Percentiles rank a stretch among this genome's conserved stretches.
phyloP scores from a whole-genome alignment of 2,113 vertebrate genomes.

The Diadophis punctatus region DNA sequence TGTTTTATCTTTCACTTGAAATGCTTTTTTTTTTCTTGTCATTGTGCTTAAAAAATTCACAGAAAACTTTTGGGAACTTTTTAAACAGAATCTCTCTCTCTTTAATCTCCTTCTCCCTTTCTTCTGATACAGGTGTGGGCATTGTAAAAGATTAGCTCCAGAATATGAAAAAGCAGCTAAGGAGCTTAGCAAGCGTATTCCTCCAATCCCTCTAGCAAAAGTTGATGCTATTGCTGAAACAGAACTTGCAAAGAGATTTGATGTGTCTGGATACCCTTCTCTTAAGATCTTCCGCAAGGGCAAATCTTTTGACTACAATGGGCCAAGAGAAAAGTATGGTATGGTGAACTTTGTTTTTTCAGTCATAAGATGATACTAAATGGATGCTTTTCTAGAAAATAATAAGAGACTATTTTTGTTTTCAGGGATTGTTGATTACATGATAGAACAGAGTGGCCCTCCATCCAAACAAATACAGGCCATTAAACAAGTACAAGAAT shows the following conservation, averaged over 20 bases:
- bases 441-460: conserved; percentile 90
- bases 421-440: conserved; percentile 88
- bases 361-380: background rate
- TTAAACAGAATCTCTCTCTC: background rate
- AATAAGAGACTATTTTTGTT: conserved; percentile 19
- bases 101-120: background rate
- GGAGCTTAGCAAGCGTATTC: conserved; percentile 78
- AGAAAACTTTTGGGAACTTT: accelerated
- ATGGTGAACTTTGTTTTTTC: conserved; percentile 20
- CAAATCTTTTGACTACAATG: conserved; percentile 87
- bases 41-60: background rate
- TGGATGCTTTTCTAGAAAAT: background rate
- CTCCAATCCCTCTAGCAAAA: conserved; percentile 88
- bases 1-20: background rate
- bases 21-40: background rate
- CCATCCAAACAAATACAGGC: conserved; percentile 87
- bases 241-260: conserved; percentile 83
- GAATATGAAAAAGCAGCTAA: conserved; percentile 94
- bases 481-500: conserved; percentile 88
- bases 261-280: conserved; percentile 86
- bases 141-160: conserved; percentile 93
- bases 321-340: conserved; percentile 90
- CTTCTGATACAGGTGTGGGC: conserved; percentile 82
- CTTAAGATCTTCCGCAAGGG: conserved; percentile 96
- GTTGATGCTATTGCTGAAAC: conserved; percentile 83